phyloP scores from a whole-genome alignment of 1,140 invertebrate genomes.

The Solen grandis region DNA sequence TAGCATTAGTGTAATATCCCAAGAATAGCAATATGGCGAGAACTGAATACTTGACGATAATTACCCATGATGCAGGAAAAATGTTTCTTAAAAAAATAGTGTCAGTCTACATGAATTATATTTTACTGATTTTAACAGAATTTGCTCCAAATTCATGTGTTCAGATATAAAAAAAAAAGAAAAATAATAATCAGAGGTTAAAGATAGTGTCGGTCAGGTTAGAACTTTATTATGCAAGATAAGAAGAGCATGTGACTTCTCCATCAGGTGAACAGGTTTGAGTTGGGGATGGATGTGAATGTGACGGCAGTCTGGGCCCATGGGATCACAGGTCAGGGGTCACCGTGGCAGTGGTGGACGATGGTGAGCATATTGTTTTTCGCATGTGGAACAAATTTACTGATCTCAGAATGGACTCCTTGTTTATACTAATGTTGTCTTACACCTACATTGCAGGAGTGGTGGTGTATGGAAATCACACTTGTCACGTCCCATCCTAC shows the following conservation, averaged over 20 bases:
- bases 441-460: too few relatives aligned
- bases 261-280: constrained; percentile 63
- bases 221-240: too few relatives aligned
- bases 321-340: constrained; percentile 77
- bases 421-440: too few relatives aligned
- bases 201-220: too few relatives aligned
- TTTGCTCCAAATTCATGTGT: too few relatives aligned
- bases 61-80: not conserved
- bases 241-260: too few relatives aligned
- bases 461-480: too few relatives aligned
- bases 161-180: too few relatives aligned
- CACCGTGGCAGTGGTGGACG: constrained; percentile 80
- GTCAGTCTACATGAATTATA: not conserved
- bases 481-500: too few relatives aligned
- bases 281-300: constrained; percentile 75
- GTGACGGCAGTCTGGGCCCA: constrained; percentile 79
- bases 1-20: not conserved
- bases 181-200: too few relatives aligned
- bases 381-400: not conserved
- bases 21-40: too few relatives aligned
- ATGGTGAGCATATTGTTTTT: constrained; percentile 69
- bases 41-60: too few relatives aligned
- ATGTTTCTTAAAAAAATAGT: not conserved
- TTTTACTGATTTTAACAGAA: not conserved
- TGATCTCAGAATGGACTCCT: not conserved